phyloP scores from a whole-genome alignment of 2,797 vertebrate species.

The Hemibagrus guttatus region DNA sequence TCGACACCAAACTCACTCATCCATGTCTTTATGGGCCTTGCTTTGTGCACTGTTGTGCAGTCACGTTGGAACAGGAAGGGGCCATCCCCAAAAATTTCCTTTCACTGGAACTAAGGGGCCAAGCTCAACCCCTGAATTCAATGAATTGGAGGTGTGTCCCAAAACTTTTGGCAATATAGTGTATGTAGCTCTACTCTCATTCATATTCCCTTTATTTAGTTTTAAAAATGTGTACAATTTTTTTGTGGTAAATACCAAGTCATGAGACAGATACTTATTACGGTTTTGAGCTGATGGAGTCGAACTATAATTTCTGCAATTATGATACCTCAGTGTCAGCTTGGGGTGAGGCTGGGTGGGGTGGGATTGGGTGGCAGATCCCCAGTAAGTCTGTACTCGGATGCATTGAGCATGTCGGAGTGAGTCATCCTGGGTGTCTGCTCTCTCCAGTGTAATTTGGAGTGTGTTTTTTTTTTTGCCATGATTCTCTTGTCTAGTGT shows the following conservation, averaged over 20 bases:
- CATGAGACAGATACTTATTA: neutral
- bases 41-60: too few species aligned
- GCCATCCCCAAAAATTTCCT: too few species aligned
- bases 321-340: neutral
- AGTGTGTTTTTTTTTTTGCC: neutral
- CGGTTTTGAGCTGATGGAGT: neutral
- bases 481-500: neutral
- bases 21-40: too few species aligned
- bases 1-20: too few species aligned
- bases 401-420: neutral
- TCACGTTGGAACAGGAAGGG: too few species aligned
- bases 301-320: neutral
- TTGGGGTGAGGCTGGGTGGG: too few species aligned
- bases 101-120: too few species aligned
- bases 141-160: too few species aligned
- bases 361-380: neutral
- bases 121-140: too few species aligned
- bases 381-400: neutral
- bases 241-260: neutral
- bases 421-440: neutral
- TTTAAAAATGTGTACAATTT: neutral
- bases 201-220: neutral
- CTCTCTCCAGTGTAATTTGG: neutral
- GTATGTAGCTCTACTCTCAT: too few species aligned
- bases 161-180: too few species aligned